Base-by-base conservation (phyloP, 2,113 vertebrate genomes). In the Oenanthe melanoleuca region DNA sequence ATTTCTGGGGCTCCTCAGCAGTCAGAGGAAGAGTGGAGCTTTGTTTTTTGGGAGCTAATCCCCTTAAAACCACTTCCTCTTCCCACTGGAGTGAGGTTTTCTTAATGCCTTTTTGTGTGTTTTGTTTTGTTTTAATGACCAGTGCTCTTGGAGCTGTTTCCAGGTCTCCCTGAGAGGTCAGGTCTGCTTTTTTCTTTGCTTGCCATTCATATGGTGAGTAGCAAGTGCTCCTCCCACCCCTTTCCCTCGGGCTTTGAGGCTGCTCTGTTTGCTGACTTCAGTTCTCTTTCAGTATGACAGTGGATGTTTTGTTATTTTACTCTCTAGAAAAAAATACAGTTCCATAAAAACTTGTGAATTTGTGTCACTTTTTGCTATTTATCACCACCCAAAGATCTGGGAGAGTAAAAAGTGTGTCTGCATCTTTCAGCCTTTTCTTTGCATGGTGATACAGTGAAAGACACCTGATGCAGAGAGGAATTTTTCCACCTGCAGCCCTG, bases 111-210 rank as follows among this genome's bases (percentile, higher is more conserved):
- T 93, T 59, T 61, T 89, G 88, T 96, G 40, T 84, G 49, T 93
- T 94, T 83, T 86, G 82, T 86, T 91, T 84, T 53, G 37, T 86
- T 91, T 74, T 56, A 66, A 69, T n/a, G 84, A 55, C 81, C 82
- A 86, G 42, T 22, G 10, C 70, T 92, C 69, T 80, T 44, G 52
- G 52, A 37, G 84, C 86, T 73, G 77, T 80, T 95, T 94, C 84
- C 69, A 83, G 92, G 59, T 88, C 60, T 90, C 52, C 53, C 66
- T 77, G 50, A 92, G 95, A 96, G 95, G 93, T 96, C 95, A 96
- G 28, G 21, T 63, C 70, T 81, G 64, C 49, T 61, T 78, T 87
- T 88, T 63, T 88, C 74, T 89, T 94, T 81, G 80, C 89, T 81
- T 69, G 49, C 69, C 45, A 75, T 96, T 96, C 80, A 88, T 83